Evolutionary conservation across 2,113 vertebrate species (phyloP).

Genomic region (Hylia prasina): DNA sequence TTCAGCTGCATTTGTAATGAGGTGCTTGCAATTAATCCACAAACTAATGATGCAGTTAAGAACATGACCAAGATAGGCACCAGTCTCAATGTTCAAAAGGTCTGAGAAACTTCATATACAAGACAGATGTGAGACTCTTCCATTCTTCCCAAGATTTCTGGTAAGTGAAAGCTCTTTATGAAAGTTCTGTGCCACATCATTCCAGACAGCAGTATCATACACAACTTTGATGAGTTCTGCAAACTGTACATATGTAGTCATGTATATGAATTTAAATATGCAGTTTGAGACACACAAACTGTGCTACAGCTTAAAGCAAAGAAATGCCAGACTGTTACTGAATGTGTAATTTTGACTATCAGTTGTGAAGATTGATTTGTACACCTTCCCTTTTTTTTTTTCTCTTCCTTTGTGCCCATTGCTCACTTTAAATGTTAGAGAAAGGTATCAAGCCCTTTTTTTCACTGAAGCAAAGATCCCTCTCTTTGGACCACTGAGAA

Average conservation of each 20-base stretch:
- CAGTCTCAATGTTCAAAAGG: neutral
- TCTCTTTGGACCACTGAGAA: neutral
- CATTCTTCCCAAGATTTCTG: neutral
- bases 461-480: neutral
- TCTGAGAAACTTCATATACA: neutral
- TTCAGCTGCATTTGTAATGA: neutral
- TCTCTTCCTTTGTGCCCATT: neutral
- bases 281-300: neutral
- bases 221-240: neutral
- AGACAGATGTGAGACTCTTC: neutral
- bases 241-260: neutral
- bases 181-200: neutral
- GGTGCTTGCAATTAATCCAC: neutral
- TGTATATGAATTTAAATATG: neutral
- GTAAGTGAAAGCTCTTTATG: neutral
- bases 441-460: neutral
- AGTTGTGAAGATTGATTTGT: neutral
- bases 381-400: neutral
- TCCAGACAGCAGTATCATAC: neutral
- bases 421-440: neutral
- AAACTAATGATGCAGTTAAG: rapidly evolving
- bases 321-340: neutral
- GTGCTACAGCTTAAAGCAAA: neutral
- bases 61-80: neutral
- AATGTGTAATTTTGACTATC: neutral